Percentiles rank a stretch among this genome's conserved stretches.
Conservation (phyloP, 2,888 invertebrate species). For the Ryuthela nishihirai region DNA sequence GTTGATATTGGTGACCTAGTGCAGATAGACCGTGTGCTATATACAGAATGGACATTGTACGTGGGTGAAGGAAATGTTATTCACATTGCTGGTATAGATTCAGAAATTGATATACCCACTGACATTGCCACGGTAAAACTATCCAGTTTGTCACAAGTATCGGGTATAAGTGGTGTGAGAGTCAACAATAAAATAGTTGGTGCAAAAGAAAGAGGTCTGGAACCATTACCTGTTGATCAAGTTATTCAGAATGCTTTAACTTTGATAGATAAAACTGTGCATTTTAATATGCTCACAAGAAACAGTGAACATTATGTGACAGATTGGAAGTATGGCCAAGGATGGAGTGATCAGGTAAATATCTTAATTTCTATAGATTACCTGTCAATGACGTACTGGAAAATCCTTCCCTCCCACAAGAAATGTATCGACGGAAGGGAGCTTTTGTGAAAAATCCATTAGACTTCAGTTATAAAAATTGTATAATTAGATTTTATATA, state of each 20-base stretch:
- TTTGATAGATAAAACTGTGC: conserved; percentile 43
- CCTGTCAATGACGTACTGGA: no score
- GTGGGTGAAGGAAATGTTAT: conserved; percentile 45
- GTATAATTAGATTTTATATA: no score
- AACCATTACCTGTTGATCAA: conserved; percentile 40
- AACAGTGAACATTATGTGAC: conserved; percentile 48
- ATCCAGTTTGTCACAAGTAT: conserved; percentile 41
- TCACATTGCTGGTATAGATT: conserved; percentile 42
- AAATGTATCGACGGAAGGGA: no score
- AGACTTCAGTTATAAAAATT: no score
- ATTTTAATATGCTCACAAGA: conserved; percentile 45
- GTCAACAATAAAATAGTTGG: conserved; percentile 47
- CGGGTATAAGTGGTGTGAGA: conserved; percentile 44
- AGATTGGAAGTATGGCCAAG: conserved; percentile 46
- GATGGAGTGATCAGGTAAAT: conserved; percentile 48
- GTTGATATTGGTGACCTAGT: conserved; percentile 45
- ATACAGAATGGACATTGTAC: conserved; percentile 46
- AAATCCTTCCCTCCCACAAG: no score
- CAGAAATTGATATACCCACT: conserved; percentile 40
- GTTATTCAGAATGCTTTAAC: conserved; percentile 42
- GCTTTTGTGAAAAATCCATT: no score
- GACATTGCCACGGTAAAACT: conserved; percentile 41
- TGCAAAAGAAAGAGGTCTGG: conserved; percentile 44
- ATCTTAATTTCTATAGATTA: no score
- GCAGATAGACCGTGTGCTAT: conserved; percentile 46